Conservation (phyloP, 2,113 vertebrate species). For the Theristicus caerulescens region DNA sequence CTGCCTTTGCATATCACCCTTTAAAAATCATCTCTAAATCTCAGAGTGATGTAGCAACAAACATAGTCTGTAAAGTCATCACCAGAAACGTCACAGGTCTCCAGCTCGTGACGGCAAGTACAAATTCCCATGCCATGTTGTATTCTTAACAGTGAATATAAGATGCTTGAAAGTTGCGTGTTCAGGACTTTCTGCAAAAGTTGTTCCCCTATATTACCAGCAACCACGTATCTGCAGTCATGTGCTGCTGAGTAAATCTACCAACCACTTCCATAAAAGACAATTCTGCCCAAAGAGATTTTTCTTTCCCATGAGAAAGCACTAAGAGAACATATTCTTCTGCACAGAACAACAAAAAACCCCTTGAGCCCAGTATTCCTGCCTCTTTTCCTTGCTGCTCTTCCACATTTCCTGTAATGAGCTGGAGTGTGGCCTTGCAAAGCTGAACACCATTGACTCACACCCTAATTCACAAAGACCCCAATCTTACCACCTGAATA, state of each 20-base stretch:
- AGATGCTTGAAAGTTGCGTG: neutral
- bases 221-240: neutral
- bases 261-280: neutral
- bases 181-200: neutral
- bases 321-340: neutral
- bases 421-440: neutral
- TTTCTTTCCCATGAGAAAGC: constrained; percentile 12
- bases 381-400: neutral
- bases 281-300: neutral
- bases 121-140: neutral
- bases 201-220: neutral
- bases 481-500: neutral
- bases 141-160: neutral
- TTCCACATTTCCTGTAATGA: neutral
- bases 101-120: neutral
- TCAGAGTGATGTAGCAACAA: neutral
- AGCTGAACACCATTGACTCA: neutral
- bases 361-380: neutral
- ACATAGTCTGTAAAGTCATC: neutral
- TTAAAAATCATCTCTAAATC: neutral
- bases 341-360: neutral
- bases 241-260: neutral
- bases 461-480: neutral
- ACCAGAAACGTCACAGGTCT: neutral
- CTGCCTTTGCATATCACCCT: neutral